Base-by-base conservation (phyloP, 37 sponge, comb jelly and placozoan species). In the Spongia lamella region DNA sequence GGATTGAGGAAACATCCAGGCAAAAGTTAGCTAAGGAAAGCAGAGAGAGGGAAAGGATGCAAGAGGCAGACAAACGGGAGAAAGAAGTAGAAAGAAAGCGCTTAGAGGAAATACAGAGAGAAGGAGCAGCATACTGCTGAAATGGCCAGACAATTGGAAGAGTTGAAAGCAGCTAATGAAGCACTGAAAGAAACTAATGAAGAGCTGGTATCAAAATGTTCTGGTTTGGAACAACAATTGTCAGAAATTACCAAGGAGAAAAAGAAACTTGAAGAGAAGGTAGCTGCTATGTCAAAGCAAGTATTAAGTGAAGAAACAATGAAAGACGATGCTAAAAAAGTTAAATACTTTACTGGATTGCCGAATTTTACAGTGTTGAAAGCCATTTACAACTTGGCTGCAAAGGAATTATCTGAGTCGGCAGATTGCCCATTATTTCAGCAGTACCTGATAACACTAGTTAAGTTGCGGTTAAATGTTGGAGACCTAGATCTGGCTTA, bases 361-460 rank as follows among this genome's bases (percentile, higher is more conserved):
- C 36, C 75, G n/a, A 59, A 27, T 25, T 73, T 26, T 32, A 33
- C 58, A 17, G 22, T 19, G n/a, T 32, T 73, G 60, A 73, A 22
- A 27, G 35, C 57, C 26, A 15, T 73, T 51, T 73, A 25, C 21
- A 27, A 21, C n/a, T 56, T 65, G 25, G 66, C 47, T 43, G 47
- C 47, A 43, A 43, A 43, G 47, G 47, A 43, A 43, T 43, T 9
- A 43, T 9, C 47, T 43, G 47, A 43, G 47, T 43, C 47, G 9
- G 47, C 47, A 43, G 47, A 43, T 43, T 43, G 47, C 4, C 32
- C 68, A 36, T 49, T 50, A 21, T 83, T 83, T 65, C 76, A 75
- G 63, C 84, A 76, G 33, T 26, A 76, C 25, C n/a, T 83, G 38
- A 64, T 83, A 25, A 83, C 72, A 19, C 57, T 83, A n/a, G 76